A percentile compares a stretch with the other conserved stretches of the same genome.
These are phyloP conservation scores for Andrena bucephala DNA, from an alignment of 2,888 invertebrate genomes.

Conservation along the genomic window DNA sequence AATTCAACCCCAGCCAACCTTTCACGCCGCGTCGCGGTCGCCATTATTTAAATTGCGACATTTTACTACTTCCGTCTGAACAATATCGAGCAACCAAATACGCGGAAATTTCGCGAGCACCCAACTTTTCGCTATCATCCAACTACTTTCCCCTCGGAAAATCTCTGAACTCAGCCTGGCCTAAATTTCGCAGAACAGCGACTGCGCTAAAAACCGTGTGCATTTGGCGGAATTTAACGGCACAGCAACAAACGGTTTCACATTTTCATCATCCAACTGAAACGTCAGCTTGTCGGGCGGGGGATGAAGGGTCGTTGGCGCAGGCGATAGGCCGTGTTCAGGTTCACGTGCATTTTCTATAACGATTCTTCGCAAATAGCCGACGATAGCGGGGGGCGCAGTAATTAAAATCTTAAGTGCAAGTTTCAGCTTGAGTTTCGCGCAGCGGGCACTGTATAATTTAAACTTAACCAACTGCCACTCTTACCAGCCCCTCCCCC, in stretches of 20 bases:
- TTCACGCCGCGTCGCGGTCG: too few species aligned
- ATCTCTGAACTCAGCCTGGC: neutral
- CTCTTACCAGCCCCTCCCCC: slow-evolving; percentile 22
- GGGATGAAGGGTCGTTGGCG: neutral
- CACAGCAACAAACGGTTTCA: neutral
- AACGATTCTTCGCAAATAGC: slow-evolving; percentile 23
- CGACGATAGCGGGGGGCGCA: neutral
- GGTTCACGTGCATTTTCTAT: slow-evolving; percentile 22
- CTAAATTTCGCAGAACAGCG: neutral
- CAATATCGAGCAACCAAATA: neutral
- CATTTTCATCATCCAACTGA: neutral
- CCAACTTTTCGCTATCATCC: neutral
- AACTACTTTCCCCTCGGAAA: neutral
- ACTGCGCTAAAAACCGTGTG: neutral
- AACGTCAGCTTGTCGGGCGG: neutral
- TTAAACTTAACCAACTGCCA: slow-evolving; percentile 59
- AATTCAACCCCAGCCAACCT: too few species aligned
- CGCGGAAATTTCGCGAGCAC: neutral
- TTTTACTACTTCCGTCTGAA: neutral
- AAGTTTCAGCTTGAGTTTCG: slow-evolving; percentile 27
- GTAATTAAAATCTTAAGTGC: slow-evolving; percentile 55
- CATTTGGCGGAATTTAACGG: neutral
- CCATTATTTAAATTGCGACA: slow-evolving; percentile 7
- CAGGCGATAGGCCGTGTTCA: neutral
- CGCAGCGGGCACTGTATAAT: slow-evolving; percentile 43